These are phyloP conservation scores for Lepeophtheirus salmonis DNA, from an alignment of 1,140 invertebrate genomes.

Conservation along the genomic window DNA sequence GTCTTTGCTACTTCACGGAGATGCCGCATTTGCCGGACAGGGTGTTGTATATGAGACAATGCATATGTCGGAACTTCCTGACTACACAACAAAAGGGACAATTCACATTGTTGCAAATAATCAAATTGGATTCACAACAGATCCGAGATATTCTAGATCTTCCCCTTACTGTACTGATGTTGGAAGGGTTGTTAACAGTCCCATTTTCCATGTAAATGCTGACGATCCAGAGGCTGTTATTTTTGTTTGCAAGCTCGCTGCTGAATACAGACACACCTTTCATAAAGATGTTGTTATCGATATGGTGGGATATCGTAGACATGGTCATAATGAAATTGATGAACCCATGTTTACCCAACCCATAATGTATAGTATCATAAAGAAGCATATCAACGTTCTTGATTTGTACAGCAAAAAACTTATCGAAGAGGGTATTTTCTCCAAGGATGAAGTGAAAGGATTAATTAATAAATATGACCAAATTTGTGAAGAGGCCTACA, in stretches of 20 bases:
- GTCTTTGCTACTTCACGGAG: constrained; percentile 88
- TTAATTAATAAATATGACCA: constrained; percentile 83
- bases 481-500: constrained; percentile 89
- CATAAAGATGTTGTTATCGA: constrained; percentile 97
- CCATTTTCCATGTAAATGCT: constrained; percentile 98
- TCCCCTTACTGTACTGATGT: constrained; percentile 99
- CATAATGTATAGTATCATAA: constrained; percentile 97
- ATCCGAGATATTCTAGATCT: constrained; percentile 82
- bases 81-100: constrained; percentile 96
- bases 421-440: constrained; percentile 66
- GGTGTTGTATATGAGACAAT: constrained; percentile 99
- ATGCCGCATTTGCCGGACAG: constrained; percentile 96
- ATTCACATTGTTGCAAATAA: constrained; percentile 97
- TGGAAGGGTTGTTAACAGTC: constrained; percentile 91
- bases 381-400: constrained; percentile 51
- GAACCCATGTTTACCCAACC: constrained; percentile 99
- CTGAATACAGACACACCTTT: constrained; percentile 93
- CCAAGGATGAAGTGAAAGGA: constrained; percentile 68
- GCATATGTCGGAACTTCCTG: constrained; percentile 89
- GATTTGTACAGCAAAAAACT: constrained; percentile 78
- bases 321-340: constrained; percentile 98
- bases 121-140: constrained; percentile 97
- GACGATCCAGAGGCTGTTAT: constrained; percentile 97
- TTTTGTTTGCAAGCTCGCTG: constrained; percentile 92
- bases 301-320: constrained; percentile 82